Evolutionary conservation across 2,797 vertebrate species (phyloP).

Genomic region (Podarcis siculus): DNA sequence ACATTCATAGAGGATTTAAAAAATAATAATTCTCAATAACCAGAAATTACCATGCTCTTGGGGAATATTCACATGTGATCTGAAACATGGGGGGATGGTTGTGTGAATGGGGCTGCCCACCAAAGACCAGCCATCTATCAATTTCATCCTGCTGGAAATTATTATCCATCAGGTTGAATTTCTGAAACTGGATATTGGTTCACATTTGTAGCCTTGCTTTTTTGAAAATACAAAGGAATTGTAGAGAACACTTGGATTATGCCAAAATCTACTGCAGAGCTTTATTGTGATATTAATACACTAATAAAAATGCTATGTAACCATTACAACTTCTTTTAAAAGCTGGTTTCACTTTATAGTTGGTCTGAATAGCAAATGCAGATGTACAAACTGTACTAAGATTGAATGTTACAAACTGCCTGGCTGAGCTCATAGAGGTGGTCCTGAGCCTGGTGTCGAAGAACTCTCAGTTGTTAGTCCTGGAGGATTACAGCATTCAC

Average conservation of each 20-base stretch:
- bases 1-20: neutral
- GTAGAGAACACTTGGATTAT: constrained; percentile 11
- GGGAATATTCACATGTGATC: neutral
- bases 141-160: neutral
- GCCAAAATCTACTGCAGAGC: neutral
- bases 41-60: neutral
- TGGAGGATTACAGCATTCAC: neutral
- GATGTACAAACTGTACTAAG: constrained; percentile 49
- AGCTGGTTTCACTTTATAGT: constrained; percentile 38
- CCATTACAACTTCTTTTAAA: constrained; percentile 36
- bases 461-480: constrained; percentile 18
- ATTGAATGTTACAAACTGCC: constrained; percentile 10
- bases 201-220: constrained; percentile 27
- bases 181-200: constrained; percentile 11
- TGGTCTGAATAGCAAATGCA: constrained; percentile 55
- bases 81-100: neutral
- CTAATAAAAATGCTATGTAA: constrained; percentile 29
- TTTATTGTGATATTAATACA: constrained; percentile 27
- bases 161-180: neutral
- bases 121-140: neutral
- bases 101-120: neutral
- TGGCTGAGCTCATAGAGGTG: constrained; percentile 25
- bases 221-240: constrained; percentile 7
- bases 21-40: neutral
- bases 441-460: constrained; percentile 52